Base-by-base conservation (phyloP, 2,797 vertebrate genomes). In the Botia almorhae region DNA sequence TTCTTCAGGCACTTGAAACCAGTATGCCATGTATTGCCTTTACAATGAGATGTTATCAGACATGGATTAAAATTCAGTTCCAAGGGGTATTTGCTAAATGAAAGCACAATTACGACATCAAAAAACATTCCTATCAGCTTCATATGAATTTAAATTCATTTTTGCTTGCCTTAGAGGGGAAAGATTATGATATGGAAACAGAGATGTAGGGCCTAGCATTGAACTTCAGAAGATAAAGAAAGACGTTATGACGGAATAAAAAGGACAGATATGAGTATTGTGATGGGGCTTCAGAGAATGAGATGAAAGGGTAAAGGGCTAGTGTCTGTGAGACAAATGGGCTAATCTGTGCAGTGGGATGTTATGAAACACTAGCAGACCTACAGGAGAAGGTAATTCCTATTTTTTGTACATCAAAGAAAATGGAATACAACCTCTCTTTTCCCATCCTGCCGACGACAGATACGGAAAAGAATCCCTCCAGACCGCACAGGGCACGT, bases 301-400 rank as follows among this genome's bases (percentile, higher is more conserved):
- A 71, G 72, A 81, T 78, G 58, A 81, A 78, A 56, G 53, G 46
- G 58, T 55, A 74, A 21, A 84, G 64, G 64, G 63, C 64, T 73
- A 4, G 48, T 76, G 64, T 78, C 39, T 63, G 39, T 50, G 82
- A 85, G 82, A 85, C 81, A 82, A 78, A 86, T 84, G 73, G 78
- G 55, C 39, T 87, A 65, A 82, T 84, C 83, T 86, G 65, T 48
- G 63, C 69, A 74, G 76, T 80, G 73, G 68, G 64, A 48, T 53
- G 29, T 73, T 36, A 8, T 69, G 73, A 63, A 76, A 80, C 43
- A 74, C 65, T 10, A 71, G 51, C 39, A 68, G 11, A 48, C 46
- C 39, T 53, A 46, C 10, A 39, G 55, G 58, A 36, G 58, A 81
- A 72, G 63, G 70, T 79, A 83, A 82, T 82, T 73, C 75, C 63